Percentiles rank a stretch among this genome's conserved stretches.
These are phyloP conservation scores for Agrotis exclamationis DNA, from an alignment of 2,888 invertebrate genomes.

Conservation along the genomic window DNA sequence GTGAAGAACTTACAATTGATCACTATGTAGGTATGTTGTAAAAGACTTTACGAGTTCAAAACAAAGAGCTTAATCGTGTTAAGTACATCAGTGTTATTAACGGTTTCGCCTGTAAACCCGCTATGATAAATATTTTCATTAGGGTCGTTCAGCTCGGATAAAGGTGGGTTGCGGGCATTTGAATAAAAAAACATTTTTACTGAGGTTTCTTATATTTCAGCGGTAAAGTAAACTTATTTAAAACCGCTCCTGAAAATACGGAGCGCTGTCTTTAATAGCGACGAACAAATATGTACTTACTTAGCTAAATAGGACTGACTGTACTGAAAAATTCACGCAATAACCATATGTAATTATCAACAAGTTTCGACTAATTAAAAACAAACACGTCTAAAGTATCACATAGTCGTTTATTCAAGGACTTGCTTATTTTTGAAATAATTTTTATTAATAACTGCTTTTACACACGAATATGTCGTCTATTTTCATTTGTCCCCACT, in stretches of 20 bases:
- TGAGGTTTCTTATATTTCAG: slow-evolving; percentile 33
- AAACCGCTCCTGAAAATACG: slow-evolving; percentile 15
- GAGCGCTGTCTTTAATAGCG: slow-evolving; percentile 11
- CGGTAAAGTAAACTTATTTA: slow-evolving; percentile 38
- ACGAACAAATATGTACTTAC: slow-evolving; percentile 12
- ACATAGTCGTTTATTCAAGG: slow-evolving; percentile 18
- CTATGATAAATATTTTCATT: slow-evolving; percentile 41
- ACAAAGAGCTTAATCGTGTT: slow-evolving; percentile 59
- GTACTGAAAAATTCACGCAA: slow-evolving; percentile 24
- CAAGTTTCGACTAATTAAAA: slow-evolving; percentile 46
- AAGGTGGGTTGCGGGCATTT: slow-evolving; percentile 16
- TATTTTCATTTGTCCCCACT: too few species aligned
- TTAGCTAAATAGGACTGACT: background rate
- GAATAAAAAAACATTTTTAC: slow-evolving; percentile 38
- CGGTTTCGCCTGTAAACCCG: slow-evolving; percentile 22
- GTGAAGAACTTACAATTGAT: too few species aligned
- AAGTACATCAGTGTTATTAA: slow-evolving; percentile 36
- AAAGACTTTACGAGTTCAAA: slow-evolving; percentile 22
- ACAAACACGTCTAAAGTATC: slow-evolving; percentile 35
- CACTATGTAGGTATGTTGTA: background rate
- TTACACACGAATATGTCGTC: slow-evolving; percentile 46
- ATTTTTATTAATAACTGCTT: slow-evolving; percentile 22
- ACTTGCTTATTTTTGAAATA: slow-evolving; percentile 17
- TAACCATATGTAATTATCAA: slow-evolving; percentile 25
- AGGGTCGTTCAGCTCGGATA: slow-evolving; percentile 10